Base-by-base conservation (phyloP, 2,113 vertebrate genomes). In the Sterrhoptilus dennistouni region DNA sequence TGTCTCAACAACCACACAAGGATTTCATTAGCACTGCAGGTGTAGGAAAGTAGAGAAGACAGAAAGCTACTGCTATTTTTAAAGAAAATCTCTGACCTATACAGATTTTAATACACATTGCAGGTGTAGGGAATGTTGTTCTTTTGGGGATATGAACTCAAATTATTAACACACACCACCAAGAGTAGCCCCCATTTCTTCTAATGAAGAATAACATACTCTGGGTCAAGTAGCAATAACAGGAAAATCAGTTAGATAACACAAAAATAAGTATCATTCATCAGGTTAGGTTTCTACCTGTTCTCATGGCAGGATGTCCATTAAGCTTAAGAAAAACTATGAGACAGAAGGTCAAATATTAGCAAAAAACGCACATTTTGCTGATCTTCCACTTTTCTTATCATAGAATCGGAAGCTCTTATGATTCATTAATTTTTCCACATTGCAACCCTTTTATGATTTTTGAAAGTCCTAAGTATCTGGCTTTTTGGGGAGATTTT, bases 31-130 rank as follows among this genome's bases (percentile, higher is more conserved):
- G 36, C 53, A 91, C 21, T 70, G 45, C 36, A 88, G 16, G n/a
- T 77, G 45, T 10, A 81, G 40, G 66, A 61, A 63, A 89, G 38
- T 16, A 81, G 71, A 83, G 24, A 82, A 90, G 60, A 49, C 29
- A 86, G 47, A 75, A 83, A 92, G 40, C 66, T 77, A 52, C 31
- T 49, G 35, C 9, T 68, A 36, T 90, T 86, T 87, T 75, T 50
- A 53, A 92, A 92, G 2, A 74, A 93, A 93, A 82, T 78, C 49
- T 80, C 56, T 95, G 85, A 93, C 80, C 71, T 92, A 92, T 90
- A 83, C 36, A 24, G 56, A 70, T 83, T 88, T 93, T 77, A 87
- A 90, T 33, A 64, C 68, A 56, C 25, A 40, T 14, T 59, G 29
- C 0, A 0, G 31, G n/a, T 66, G 68, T 52, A 50, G 33, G 35